A percentile compares a stretch with the other conserved stretches of the same genome.
These are phyloP conservation scores for Zeuzera pyrina DNA, from an alignment of 2,888 invertebrate species.

Conservation along the genomic window DNA sequence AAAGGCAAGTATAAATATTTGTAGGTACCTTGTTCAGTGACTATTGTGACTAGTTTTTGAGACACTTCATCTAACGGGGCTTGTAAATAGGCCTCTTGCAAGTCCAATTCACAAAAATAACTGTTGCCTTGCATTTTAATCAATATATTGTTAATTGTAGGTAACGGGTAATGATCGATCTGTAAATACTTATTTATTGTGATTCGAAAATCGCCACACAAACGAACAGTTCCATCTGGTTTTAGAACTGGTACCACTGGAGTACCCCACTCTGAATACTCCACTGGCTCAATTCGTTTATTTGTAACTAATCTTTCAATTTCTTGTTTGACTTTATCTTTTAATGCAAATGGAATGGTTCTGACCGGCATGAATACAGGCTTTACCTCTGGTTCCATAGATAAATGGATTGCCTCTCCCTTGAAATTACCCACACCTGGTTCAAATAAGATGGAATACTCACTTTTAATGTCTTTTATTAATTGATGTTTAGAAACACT, in stretches of 20 bases:
- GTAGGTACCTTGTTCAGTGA: too few species aligned
- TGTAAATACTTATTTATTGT: too few species aligned
- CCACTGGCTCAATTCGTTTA: slow-evolving; percentile 1
- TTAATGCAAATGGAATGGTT: slow-evolving; percentile 7
- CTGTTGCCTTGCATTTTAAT: slow-evolving; percentile 4
- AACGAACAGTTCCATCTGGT: slow-evolving; percentile 6
- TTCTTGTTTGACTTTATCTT: too few species aligned
- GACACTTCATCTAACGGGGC: too few species aligned
- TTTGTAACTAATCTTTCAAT: slow-evolving; percentile 2
- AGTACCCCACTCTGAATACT: slow-evolving; percentile 3
- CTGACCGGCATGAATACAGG: slow-evolving; percentile 6
- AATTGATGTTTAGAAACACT: too few species aligned
- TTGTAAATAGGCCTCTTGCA: too few species aligned
- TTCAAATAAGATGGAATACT: too few species aligned
- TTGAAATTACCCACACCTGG: slow-evolving; percentile 6
- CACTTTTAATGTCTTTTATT: too few species aligned
- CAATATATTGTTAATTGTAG: slow-evolving; percentile 5
- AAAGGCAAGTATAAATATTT: too few species aligned
- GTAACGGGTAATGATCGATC: slow-evolving; percentile 7
- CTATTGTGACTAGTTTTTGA: too few species aligned
- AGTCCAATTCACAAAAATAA: slow-evolving; percentile 7
- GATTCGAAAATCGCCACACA: slow-evolving; percentile 8
- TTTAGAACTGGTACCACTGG: slow-evolving; percentile 8
- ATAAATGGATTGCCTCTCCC: slow-evolving; percentile 5
- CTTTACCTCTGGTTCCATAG: not conserved